Evolutionary conservation across 2,888 invertebrate species (phyloP), one percentile per base, ranked within the genome.

Genomic region (Tribolium freemani): DNA sequence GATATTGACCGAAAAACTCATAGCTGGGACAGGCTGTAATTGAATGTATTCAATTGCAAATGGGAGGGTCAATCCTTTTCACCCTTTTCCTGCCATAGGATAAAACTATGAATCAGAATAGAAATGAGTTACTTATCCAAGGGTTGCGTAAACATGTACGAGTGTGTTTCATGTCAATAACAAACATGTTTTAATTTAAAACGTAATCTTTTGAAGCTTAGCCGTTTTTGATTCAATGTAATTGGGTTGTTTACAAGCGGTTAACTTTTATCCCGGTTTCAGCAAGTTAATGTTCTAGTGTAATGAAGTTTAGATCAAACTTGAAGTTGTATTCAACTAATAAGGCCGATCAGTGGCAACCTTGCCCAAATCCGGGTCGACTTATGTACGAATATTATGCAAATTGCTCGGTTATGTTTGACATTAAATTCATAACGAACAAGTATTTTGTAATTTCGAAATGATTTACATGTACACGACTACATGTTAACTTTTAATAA

Each of bases 261-360:
- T 38, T 38, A 38, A 38, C 8, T 38, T 38, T 38, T 38, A 38
- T 38, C 8, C 38, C 45, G 58, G 45, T 58, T 45, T 20, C 10
- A 57, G 44, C 6, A 16, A 38, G 58, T 44, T 58, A 58, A 58
- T 58, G 58, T 44, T 20, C 31, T 11, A 58, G 44, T 45, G 45
- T 16, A 45, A 44, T 44, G 44, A 57, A 57, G 57, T 57, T 57
- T 57, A 44, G 57, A 57, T 58, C 58, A 44, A 58, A 58, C 58
- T 58, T 31, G 45, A 58, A 57, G 44, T 58, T 21, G 38, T 38
- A 10, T 58, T 45, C 20, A 45, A 44, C 45, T 58, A 30, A 30
- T 26, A 26, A 8, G 16, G 31, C 56, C 20, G 45, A 58, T 58
- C 56, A 38, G 44, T 58, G 45, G 58, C 56, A 38, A 31, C 56